phyloP scores from a whole-genome alignment of 2,797 vertebrate species.

The Falco naumanni region DNA sequence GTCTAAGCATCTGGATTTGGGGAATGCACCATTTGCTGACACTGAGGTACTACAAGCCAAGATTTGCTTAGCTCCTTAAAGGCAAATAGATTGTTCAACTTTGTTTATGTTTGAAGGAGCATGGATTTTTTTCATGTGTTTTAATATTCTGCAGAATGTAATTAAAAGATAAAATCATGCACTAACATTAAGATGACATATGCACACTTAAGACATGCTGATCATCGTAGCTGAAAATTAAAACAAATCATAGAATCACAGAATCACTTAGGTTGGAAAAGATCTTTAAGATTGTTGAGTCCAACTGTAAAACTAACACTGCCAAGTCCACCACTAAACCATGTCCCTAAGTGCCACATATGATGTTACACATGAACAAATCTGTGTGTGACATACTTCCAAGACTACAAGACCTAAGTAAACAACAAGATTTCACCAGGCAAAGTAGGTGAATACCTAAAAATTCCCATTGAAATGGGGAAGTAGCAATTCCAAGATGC shows the following conservation, averaged over 20 bases:
- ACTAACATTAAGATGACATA: neutral
- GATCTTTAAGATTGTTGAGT: neutral
- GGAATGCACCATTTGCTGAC: conserved; percentile 6
- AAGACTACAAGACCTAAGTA: neutral
- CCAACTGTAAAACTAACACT: neutral
- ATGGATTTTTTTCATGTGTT: neutral
- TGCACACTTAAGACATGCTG: neutral
- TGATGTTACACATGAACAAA: neutral
- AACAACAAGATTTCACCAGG: neutral
- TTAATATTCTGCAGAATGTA: neutral
- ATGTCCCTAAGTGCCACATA: neutral
- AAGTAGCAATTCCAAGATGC: neutral
- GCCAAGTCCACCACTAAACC: neutral
- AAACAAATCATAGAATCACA: neutral
- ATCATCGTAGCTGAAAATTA: neutral
- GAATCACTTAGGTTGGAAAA: neutral
- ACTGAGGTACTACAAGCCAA: neutral
- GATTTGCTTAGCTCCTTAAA: neutral
- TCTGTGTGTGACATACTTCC: neutral
- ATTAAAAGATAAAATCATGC: neutral
- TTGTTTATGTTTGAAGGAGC: neutral
- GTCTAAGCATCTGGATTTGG: neutral
- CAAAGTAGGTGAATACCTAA: neutral
- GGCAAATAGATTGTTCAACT: neutral
- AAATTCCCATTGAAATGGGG: neutral